Evolutionary conservation across 2,888 invertebrate genomes (phyloP).

Genomic region (Ptilodon capucinus): DNA sequence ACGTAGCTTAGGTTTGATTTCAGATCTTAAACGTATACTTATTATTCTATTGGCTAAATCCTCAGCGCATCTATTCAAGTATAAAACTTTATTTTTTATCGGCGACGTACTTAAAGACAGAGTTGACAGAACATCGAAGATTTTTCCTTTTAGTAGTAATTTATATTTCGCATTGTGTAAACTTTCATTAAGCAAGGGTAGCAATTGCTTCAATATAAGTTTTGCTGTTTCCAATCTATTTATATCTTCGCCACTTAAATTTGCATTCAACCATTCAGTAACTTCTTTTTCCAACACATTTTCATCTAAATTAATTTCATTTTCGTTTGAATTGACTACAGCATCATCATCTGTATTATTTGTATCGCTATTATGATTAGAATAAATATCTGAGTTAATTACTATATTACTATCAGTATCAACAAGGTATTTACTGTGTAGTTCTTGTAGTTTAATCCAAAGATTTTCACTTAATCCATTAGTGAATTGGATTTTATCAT

Average conservation of each 20-base stretch:
- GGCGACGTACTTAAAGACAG: constrained; percentile 16
- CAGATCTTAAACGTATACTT: constrained; percentile 18
- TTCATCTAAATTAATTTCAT: neutral
- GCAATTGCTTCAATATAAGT: constrained; percentile 15
- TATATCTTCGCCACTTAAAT: constrained; percentile 3
- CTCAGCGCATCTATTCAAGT: constrained; percentile 32
- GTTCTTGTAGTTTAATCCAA: constrained; percentile 30
- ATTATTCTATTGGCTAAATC: constrained; percentile 35
- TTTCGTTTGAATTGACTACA: neutral
- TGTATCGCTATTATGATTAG: neutral
- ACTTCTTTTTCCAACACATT: constrained; percentile 14
- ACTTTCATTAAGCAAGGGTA: constrained; percentile 11
- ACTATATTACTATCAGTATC: neutral
- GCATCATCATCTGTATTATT: neutral
- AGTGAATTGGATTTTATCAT: constrained; percentile 31
- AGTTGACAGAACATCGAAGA: constrained; percentile 35
- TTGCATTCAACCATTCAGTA: constrained; percentile 15
- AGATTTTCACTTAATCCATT: constrained; percentile 38
- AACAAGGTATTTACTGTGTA: constrained; percentile 27
- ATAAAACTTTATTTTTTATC: constrained; percentile 11
- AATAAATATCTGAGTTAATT: neutral
- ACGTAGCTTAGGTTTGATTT: constrained; percentile 1
- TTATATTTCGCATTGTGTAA: constrained; percentile 28
- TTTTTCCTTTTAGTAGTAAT: constrained; percentile 36
- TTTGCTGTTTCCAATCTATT: constrained; percentile 4